A percentile compares a stretch with the other conserved stretches of the same genome.
phyloP scores from a whole-genome alignment of 2,113 vertebrate species.

The Mesocricetus auratus region DNA sequence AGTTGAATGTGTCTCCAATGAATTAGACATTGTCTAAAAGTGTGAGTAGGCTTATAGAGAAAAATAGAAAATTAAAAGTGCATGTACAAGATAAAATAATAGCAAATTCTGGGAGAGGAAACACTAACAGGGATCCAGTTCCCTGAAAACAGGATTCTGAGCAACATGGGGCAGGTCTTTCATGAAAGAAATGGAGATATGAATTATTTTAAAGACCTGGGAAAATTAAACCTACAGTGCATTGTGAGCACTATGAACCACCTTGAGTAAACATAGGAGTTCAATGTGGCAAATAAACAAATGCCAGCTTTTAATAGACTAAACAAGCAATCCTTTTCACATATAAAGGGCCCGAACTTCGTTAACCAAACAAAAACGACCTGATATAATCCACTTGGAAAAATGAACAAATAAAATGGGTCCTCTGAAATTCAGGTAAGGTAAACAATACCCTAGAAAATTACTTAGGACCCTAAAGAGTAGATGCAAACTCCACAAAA shows the following conservation, averaged over 20 bases:
- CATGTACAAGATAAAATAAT: not conserved
- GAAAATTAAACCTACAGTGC: conserved; percentile 22
- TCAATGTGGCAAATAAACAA: not conserved
- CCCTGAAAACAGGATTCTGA: not conserved
- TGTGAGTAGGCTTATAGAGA: not conserved
- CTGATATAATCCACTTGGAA: not conserved
- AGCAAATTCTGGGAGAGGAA: not conserved
- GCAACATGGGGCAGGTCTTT: not conserved
- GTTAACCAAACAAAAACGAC: conserved; percentile 43
- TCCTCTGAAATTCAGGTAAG: not conserved
- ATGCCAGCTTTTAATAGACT: not conserved
- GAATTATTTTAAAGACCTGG: not conserved
- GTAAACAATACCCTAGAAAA: conserved; percentile 63
- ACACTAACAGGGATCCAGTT: not conserved
- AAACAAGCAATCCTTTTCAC: conserved; percentile 45
- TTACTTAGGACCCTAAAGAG: not conserved
- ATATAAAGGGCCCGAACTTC: conserved; percentile 6
- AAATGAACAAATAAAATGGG: conserved; percentile 54
- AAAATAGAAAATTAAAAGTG: not conserved
- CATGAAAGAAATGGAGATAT: not conserved
- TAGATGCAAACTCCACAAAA: conserved; percentile 13
- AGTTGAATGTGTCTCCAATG: not conserved
- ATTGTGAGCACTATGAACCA: not conserved
- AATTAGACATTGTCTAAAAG: not conserved
- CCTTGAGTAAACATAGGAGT: conserved; percentile 7